phyloP scores from a whole-genome alignment of 2,888 invertebrate genomes.

The Chloroclystis v-ata region DNA sequence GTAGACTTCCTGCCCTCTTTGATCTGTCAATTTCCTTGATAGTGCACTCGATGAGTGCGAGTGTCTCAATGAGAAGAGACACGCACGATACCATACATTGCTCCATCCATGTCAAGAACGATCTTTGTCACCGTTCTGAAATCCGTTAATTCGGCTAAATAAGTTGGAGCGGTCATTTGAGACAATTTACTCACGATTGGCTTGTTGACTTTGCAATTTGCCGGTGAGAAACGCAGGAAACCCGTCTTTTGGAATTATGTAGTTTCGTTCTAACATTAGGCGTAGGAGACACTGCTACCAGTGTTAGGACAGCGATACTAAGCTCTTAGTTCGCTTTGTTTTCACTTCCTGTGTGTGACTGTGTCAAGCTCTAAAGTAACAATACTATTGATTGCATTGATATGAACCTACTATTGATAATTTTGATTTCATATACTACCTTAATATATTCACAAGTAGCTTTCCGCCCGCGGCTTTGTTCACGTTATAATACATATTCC shows the following conservation, averaged over 20 bases:
- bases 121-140: constrained; percentile 42
- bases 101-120: constrained; percentile 4
- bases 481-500: too few relatives aligned
- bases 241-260: constrained; percentile 42
- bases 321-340: too few relatives aligned
- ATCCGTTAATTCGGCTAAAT: constrained; percentile 64
- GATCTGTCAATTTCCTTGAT: constrained; percentile 67
- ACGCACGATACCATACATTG: constrained; percentile 51
- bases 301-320: too few relatives aligned
- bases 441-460: too few relatives aligned
- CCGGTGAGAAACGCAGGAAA: constrained; percentile 48
- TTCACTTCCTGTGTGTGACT: too few relatives aligned
- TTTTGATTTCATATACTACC: too few relatives aligned
- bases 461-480: too few relatives aligned
- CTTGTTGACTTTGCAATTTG: constrained; percentile 62
- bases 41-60: constrained; percentile 54
- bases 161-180: constrained; percentile 61
- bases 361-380: too few relatives aligned
- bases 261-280: constrained; percentile 30
- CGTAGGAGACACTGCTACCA: too few relatives aligned
- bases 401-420: too few relatives aligned
- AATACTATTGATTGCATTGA: too few relatives aligned
- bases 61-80: constrained; percentile 51
- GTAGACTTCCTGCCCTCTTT: constrained; percentile 69
- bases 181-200: constrained; percentile 60